A percentile compares a stretch with the other conserved stretches of the same genome.
Conservation (phyloP, 2,797 vertebrate genomes). For the Phoxinus dragarum region DNA sequence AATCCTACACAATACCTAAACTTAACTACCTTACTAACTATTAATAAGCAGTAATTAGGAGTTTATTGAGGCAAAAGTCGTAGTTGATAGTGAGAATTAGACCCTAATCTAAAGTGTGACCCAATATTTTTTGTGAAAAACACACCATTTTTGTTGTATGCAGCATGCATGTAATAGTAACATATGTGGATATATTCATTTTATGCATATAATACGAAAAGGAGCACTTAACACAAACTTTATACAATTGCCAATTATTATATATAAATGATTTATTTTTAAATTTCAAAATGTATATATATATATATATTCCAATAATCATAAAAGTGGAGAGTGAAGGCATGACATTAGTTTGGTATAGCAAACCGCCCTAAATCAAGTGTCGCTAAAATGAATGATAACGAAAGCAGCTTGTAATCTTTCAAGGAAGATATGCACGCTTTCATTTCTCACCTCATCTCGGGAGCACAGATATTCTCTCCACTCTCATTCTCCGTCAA, state of each 20-base stretch:
- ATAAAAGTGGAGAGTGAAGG: neutral
- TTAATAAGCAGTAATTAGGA: no score
- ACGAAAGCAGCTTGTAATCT: neutral
- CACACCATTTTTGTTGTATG: neutral
- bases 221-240: neutral
- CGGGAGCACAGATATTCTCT: neutral
- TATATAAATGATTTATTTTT: no score
- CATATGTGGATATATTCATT: neutral
- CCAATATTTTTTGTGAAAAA: neutral
- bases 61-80: no score
- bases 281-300: no score
- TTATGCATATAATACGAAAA: neutral
- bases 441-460: conserved; percentile 18
- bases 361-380: neutral
- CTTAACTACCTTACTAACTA: no score
- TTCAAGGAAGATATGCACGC: neutral
- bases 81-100: no score
- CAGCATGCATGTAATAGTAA: neutral
- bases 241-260: neutral
- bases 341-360: neutral
- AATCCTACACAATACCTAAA: no score
- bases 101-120: no score
- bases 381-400: neutral
- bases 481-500: neutral
- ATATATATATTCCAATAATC: neutral